Evolutionary conservation across 2,888 invertebrate genomes (phyloP).

Genomic region (Drosophila niveifrons): DNA sequence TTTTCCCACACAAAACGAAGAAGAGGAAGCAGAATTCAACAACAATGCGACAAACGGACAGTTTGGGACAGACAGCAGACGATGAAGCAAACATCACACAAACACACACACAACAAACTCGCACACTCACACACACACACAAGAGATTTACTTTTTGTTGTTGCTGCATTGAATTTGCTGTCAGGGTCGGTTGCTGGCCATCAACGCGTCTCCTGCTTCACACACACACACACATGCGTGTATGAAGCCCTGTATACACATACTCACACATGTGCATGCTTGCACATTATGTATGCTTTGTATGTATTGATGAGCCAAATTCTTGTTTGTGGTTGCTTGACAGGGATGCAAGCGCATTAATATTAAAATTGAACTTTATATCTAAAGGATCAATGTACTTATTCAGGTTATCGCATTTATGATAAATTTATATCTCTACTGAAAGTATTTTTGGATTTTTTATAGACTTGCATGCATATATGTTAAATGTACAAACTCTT

Average conservation of each 20-base stretch:
- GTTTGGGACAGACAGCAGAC: slow-evolving; percentile 57
- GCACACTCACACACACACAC: slow-evolving; percentile 17
- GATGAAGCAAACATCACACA: slow-evolving; percentile 38
- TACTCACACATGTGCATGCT: slow-evolving; percentile 6
- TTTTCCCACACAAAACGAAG: slow-evolving; percentile 84
- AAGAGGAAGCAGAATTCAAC: slow-evolving; percentile 73
- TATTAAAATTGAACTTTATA: background rate
- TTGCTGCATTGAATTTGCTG: slow-evolving; percentile 69
- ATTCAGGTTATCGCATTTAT: too few relatives aligned
- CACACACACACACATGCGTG: slow-evolving; percentile 1
- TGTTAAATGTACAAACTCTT: too few relatives aligned
- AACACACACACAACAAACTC: slow-evolving; percentile 6
- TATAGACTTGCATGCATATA: too few relatives aligned
- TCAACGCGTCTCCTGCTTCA: slow-evolving; percentile 51
- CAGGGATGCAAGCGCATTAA: slow-evolving; percentile 47
- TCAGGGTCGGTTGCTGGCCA: slow-evolving; percentile 78
- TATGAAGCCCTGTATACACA: background rate
- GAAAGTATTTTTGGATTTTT: too few relatives aligned
- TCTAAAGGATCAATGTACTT: too few relatives aligned
- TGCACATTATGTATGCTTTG: slow-evolving; percentile 7
- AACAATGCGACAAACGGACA: slow-evolving; percentile 66
- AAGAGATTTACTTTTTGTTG: slow-evolving; percentile 45
- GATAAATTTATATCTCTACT: too few relatives aligned
- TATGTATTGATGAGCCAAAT: slow-evolving; percentile 23
- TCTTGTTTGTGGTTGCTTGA: slow-evolving; percentile 31